Conservation (phyloP, 1,140 invertebrate genomes). For the Drosophila repletoides region DNA sequence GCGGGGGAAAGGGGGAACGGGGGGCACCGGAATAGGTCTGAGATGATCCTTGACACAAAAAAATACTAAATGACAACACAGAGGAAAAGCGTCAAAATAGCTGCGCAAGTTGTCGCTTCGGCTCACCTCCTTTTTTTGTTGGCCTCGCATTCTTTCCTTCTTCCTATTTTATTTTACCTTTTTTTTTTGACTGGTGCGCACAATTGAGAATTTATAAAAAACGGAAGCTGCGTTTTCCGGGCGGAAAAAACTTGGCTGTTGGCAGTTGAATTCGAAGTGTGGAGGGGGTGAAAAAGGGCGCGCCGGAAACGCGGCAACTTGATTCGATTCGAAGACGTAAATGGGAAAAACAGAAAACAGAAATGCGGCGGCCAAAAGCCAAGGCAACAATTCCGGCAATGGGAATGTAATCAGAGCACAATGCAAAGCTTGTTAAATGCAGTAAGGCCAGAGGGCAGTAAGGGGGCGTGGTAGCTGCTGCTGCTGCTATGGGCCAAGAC, state of each 20-base stretch:
- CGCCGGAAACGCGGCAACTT: conserved; percentile 64
- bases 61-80: conserved; percentile 11
- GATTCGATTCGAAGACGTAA: conserved; percentile 74
- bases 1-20: neutral
- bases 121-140: too few relatives aligned
- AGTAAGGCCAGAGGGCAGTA: conserved; percentile 19
- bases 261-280: conserved; percentile 27
- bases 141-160: conserved; percentile 6
- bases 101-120: conserved; percentile 49
- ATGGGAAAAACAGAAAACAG: conserved; percentile 73
- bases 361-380: conserved; percentile 63
- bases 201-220: conserved; percentile 73
- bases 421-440: too few relatives aligned
- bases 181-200: conserved; percentile 23
- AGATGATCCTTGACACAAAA: conserved; percentile 30
- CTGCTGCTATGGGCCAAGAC: neutral
- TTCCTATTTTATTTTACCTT: neutral
- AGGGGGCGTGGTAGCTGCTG: neutral
- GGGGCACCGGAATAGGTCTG: neutral
- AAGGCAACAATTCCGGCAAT: conserved; percentile 34
- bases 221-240: conserved; percentile 76
- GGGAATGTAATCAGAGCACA: conserved; percentile 3
- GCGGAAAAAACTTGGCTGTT: conserved; percentile 70
- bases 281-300: conserved; percentile 2
- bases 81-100: conserved; percentile 47